Conservation (phyloP, 2,797 vertebrate species). For the Zenarchopterus dispar region DNA sequence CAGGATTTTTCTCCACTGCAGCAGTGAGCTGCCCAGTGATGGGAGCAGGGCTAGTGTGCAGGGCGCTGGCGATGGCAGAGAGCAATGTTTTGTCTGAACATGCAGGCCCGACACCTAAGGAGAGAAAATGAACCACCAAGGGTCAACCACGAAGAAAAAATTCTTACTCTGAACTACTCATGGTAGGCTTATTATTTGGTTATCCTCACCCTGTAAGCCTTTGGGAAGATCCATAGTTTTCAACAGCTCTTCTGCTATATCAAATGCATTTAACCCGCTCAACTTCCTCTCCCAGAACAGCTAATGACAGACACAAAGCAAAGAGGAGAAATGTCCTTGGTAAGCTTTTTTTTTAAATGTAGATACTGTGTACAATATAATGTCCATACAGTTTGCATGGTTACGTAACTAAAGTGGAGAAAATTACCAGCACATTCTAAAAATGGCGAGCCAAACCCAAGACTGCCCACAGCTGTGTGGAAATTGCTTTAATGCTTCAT, state of each 20-base stretch:
- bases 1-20: constrained; percentile 95
- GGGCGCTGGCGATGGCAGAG: constrained; percentile 93
- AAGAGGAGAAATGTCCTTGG: not conserved
- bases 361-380: too few relatives aligned
- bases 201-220: constrained; percentile 90
- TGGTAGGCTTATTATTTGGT: not conserved
- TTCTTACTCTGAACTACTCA: not conserved
- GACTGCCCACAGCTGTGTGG: constrained; percentile 2
- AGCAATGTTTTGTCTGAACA: constrained; percentile 93
- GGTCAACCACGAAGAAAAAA: constrained; percentile 20
- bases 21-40: constrained; percentile 95
- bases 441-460: constrained; percentile 3
- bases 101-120: constrained; percentile 89
- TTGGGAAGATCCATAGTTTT: constrained; percentile 97
- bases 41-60: constrained; percentile 93
- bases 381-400: not conserved
- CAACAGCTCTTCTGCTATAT: constrained; percentile 95
- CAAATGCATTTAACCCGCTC: constrained; percentile 92
- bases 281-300: constrained; percentile 98
- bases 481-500: not conserved
- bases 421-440: not conserved
- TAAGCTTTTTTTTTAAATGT: too few relatives aligned
- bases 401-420: not conserved
- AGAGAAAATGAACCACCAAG: not conserved
- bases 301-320: constrained; percentile 64